These are phyloP conservation scores for Lepeophtheirus nordmannii DNA, from an alignment of 2,888 invertebrate genomes.

Conservation along the genomic window DNA sequence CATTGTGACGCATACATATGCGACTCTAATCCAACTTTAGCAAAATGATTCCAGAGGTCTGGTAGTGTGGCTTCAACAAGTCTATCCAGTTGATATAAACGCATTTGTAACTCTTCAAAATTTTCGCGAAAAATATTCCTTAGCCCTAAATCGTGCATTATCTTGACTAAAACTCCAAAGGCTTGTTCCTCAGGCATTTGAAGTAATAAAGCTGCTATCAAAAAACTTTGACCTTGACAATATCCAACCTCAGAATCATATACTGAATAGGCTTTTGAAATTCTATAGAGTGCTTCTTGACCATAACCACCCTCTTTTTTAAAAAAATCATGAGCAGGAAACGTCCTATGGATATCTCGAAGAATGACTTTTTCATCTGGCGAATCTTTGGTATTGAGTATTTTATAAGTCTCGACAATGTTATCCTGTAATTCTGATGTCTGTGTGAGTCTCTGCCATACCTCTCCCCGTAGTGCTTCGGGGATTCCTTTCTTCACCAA, in stretches of 20 bases:
- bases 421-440: constrained; percentile 58
- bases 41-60: constrained; percentile 59
- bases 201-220: constrained; percentile 83
- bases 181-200: constrained; percentile 99
- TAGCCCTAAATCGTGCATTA: constrained; percentile 91
- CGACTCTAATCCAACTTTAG: constrained; percentile 67
- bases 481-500: constrained; percentile 73
- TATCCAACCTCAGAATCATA: constrained; percentile 96
- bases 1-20: constrained; percentile 99
- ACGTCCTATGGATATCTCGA: constrained; percentile 91
- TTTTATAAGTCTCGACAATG: constrained; percentile 79
- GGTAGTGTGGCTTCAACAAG: constrained; percentile 65
- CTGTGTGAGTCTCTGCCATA: constrained; percentile 88
- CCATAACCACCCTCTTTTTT: constrained; percentile 76
- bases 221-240: constrained; percentile 94
- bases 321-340: constrained; percentile 85
- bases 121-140: constrained; percentile 76
- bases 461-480: constrained; percentile 86
- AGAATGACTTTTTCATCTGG: constrained; percentile 72
- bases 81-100: constrained; percentile 83
- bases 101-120: constrained; percentile 85
- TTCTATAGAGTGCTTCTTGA: constrained; percentile 84
- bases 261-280: constrained; percentile 92
- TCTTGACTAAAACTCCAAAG: constrained; percentile 82
- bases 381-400: constrained; percentile 66